These are phyloP conservation scores for Smutsia temminckii DNA, from an alignment of 2,797 vertebrate genomes.

Conservation along the genomic window DNA sequence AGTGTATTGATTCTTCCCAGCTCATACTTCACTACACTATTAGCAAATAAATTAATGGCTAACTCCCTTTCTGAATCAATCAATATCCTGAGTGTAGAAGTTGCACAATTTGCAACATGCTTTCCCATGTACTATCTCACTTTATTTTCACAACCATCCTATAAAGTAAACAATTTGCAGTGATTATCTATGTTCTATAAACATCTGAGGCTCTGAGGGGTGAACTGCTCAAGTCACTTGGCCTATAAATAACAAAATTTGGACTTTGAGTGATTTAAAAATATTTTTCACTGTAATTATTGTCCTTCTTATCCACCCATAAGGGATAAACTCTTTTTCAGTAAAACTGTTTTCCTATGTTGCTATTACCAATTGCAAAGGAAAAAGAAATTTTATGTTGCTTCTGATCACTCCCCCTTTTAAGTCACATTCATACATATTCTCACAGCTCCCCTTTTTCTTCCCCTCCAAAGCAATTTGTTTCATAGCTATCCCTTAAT, in stretches of 20 bases:
- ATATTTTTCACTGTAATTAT: not conserved
- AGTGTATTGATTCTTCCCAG: not conserved
- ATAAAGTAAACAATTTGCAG: not conserved
- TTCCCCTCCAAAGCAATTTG: conserved; percentile 8
- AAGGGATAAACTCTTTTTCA: not conserved
- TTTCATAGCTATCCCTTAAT: conserved; percentile 31
- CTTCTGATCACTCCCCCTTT: not conserved
- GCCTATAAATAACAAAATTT: not conserved
- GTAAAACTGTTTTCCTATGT: not conserved
- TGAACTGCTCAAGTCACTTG: not conserved
- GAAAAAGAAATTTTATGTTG: not conserved
- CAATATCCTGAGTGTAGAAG: not conserved
- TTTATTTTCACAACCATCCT: not conserved
- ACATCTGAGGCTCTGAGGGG: not conserved
- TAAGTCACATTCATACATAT: not conserved
- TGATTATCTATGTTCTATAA: not conserved
- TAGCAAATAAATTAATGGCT: conserved; percentile 20
- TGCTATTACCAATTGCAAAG: not conserved
- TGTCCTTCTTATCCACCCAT: not conserved
- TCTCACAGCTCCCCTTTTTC: not conserved
- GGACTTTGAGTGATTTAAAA: not conserved
- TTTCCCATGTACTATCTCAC: not conserved
- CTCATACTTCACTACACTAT: not conserved
- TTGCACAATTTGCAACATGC: not conserved
- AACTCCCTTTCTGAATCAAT: not conserved